phyloP scores from a whole-genome alignment of 2,113 vertebrate species.

The Meles meles region DNA sequence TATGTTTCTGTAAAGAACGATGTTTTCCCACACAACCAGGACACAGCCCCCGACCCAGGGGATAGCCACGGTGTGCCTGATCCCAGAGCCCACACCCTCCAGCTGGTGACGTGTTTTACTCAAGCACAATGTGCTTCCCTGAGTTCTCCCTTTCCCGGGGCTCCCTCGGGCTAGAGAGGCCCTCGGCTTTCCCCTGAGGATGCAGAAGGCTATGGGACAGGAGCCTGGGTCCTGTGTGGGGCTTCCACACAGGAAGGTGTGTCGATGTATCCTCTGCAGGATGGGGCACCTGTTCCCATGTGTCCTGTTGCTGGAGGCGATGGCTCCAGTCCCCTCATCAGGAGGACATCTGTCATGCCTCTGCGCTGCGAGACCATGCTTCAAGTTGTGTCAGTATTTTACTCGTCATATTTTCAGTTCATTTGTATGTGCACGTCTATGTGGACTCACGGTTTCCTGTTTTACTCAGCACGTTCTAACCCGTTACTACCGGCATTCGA shows the following conservation, averaged over 20 bases:
- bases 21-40: neutral
- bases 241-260: constrained; percentile 27
- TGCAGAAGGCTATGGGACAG: constrained; percentile 28
- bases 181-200: neutral
- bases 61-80: neutral
- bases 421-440: neutral
- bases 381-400: neutral
- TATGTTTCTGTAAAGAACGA: neutral
- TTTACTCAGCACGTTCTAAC: neutral
- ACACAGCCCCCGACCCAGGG: neutral
- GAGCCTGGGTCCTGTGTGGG: constrained; percentile 43
- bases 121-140: neutral
- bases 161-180: neutral
- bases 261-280: neutral
- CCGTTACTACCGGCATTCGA: fast-evolving
- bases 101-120: neutral
- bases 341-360: neutral
- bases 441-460: neutral
- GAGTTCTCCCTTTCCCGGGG: neutral
- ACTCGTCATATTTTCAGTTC: neutral
- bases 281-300: neutral
- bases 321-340: neutral
- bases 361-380: neutral
- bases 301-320: neutral
- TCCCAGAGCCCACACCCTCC: no score